Conservation (phyloP, 2,888 invertebrate genomes). For the Siphonodentalium dalli region DNA sequence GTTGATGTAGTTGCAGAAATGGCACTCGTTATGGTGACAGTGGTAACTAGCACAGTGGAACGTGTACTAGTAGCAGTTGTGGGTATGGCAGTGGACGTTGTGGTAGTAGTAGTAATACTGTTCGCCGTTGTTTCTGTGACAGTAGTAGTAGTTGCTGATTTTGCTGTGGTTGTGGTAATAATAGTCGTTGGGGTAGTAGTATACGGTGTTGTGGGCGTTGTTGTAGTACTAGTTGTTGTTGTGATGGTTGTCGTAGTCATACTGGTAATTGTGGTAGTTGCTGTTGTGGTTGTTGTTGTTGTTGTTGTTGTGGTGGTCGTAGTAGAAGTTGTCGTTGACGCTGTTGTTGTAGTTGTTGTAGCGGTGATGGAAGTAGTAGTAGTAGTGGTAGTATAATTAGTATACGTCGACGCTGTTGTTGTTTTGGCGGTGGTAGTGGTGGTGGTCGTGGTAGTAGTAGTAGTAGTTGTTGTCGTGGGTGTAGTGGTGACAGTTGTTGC, state of each 20-base stretch:
- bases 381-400: neutral
- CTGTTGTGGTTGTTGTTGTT: neutral
- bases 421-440: neutral
- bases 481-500: constrained; percentile 1
- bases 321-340: neutral
- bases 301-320: neutral
- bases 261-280: neutral
- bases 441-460: neutral
- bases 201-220: neutral
- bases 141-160: neutral
- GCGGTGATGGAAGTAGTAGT: constrained; percentile 1
- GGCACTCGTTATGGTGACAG: neutral
- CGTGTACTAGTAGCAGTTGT: neutral
- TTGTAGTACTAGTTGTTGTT: neutral
- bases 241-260: neutral
- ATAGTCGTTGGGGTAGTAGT: neutral
- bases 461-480: neutral
- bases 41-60: neutral
- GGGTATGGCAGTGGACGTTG: neutral
- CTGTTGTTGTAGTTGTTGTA: constrained; percentile 4
- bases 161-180: neutral
- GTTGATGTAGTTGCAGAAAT: neutral
- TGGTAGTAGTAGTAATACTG: constrained; percentile 2
- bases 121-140: neutral
- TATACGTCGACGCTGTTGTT: too few relatives aligned